Base-by-base conservation (phyloP, 2,888 invertebrate species). In the Diplazon laetatorius region DNA sequence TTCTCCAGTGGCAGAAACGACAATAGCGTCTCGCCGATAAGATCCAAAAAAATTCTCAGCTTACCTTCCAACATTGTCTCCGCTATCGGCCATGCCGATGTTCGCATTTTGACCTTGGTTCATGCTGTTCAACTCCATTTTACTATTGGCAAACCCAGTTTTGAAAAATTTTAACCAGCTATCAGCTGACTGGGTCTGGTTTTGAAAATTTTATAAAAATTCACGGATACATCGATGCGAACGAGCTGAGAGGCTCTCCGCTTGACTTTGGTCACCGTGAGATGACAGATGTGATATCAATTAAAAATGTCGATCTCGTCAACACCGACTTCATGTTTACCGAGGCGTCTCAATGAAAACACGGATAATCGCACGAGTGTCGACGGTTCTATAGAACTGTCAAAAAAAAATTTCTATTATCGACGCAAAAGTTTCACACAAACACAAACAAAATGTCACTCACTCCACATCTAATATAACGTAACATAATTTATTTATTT, bases 61-160 rank as follows among this genome's bases (percentile, higher is more conserved):
- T 76, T 46, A 82, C 82, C 82, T 82, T 57, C 82, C 82, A 68
- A 81, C 81, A 52, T 82, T 81, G 60, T 82, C 82, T 9, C 44
- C 55, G 6, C 57, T 16, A 16, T 78, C 75, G 5, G 35, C 59
- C 35, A 71, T 72, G 16, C 16, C 30, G 18, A 72, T 77, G 59
- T 66, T 77, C n/a, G 70, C 62, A 69, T 79, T 81, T 52, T 76
- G 81, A 16, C 46, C 65, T 42, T 75, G 81, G 62, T 69, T 71
- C 22, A 48, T 66, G 44, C 72, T 75, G 48, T 44, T 78, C 18
- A 76, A 42, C 68, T 81, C 81, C 81, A 81, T 81, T 42, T 70
- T 62, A 30, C 30, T n/a, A n/a, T n/a, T n/a, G n/a, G n/a, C n/a
- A n/a, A n/a, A n/a, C n/a, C n/a, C n/a, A n/a, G n/a, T n/a, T n/a